Percentiles rank a stretch among this genome's conserved stretches.
These are phyloP conservation scores for Hydropsyche betteni DNA, from an alignment of 2,888 invertebrate species.

Conservation along the genomic window DNA sequence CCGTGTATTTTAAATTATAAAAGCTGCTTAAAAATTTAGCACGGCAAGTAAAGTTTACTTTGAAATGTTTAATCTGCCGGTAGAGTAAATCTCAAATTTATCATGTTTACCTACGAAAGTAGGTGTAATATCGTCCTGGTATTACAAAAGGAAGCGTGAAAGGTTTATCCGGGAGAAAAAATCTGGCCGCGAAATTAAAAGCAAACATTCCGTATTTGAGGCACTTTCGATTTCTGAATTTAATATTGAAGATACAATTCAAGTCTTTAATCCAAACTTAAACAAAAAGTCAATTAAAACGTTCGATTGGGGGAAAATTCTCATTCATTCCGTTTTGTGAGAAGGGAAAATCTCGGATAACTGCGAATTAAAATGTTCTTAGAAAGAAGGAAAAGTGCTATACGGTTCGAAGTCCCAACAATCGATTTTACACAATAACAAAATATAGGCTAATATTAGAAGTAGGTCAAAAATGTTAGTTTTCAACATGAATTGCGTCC, in stretches of 20 bases:
- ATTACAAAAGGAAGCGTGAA: conserved; percentile 36
- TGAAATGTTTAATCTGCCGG: conserved; percentile 49
- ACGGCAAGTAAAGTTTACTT: conserved; percentile 45
- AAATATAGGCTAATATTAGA: too few species aligned
- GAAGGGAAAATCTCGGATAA: too few species aligned
- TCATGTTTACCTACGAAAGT: conserved; percentile 42
- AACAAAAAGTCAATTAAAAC: neutral
- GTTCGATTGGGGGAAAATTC: too few species aligned
- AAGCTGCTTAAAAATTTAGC: conserved; percentile 49
- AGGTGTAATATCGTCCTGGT: conserved; percentile 37
- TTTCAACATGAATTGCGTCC: too few species aligned
- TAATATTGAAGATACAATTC: conserved; percentile 7
- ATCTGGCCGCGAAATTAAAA: conserved; percentile 44
- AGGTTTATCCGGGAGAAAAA: conserved; percentile 41
- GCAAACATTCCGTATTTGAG: conserved; percentile 37
- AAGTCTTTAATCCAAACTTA: neutral
- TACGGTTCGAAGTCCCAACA: too few species aligned
- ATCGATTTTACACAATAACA: too few species aligned
- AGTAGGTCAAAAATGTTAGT: too few species aligned
- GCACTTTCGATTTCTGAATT: conserved; percentile 26
- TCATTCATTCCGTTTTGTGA: too few species aligned
- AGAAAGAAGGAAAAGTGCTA: too few species aligned
- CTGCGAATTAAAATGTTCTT: too few species aligned
- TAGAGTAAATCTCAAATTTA: conserved; percentile 47
- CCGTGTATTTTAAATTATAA: conserved; percentile 47